Evolutionary conservation across 2,888 invertebrate species (phyloP).

Genomic region (Calephelis perditalis): DNA sequence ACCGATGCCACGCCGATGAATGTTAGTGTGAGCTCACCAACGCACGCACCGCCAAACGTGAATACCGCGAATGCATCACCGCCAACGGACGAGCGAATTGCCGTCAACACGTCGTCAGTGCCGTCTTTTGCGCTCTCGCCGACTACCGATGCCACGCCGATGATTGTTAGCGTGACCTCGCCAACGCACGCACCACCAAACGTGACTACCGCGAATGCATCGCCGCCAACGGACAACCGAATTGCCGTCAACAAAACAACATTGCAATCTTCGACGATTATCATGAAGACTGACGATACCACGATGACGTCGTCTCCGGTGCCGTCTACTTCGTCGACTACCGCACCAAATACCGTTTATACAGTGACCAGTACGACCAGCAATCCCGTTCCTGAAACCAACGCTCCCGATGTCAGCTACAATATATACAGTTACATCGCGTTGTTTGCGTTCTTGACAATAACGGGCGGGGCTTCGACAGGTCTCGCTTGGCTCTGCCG

Average conservation of each 20-base stretch:
- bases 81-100: background rate
- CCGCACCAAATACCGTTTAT: too few relatives aligned
- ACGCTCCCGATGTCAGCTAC: too few relatives aligned
- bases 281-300: background rate
- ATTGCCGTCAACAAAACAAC: background rate
- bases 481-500: background rate
- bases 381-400: too few relatives aligned
- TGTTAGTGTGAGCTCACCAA: too few relatives aligned
- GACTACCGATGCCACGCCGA: too few relatives aligned
- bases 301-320: background rate
- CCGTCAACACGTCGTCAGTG: background rate
- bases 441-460: background rate
- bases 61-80: too few relatives aligned
- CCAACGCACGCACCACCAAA: too few relatives aligned
- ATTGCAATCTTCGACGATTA: background rate
- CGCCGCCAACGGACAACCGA: background rate
- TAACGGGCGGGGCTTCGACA: constrained; percentile 8
- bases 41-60: too few relatives aligned
- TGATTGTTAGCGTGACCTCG: too few relatives aligned
- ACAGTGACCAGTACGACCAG: too few relatives aligned
- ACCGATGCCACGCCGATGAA: too few relatives aligned
- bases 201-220: background rate
- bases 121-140: background rate
- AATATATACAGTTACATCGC: constrained; percentile 1
- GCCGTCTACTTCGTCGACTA: background rate